These are phyloP conservation scores for Polyommatus iphigenia DNA, from an alignment of 2,888 invertebrate species.

Conservation along the genomic window DNA sequence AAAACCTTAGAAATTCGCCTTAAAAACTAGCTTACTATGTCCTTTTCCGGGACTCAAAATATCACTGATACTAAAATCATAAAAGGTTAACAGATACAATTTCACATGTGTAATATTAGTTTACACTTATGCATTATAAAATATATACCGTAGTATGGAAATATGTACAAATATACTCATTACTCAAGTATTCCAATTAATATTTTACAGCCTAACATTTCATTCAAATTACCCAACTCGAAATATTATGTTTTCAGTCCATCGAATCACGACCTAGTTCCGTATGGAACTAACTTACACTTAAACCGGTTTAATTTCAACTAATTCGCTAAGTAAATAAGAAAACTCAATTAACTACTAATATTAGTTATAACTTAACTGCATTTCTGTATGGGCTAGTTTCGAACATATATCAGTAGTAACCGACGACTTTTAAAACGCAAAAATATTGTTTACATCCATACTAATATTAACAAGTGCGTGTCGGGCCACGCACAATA, in stretches of 20 bases:
- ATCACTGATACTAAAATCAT: no score
- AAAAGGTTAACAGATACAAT: no score
- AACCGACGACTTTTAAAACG: not conserved
- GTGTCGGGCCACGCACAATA: no score
- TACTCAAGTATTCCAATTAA: constrained; percentile 13
- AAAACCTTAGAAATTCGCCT: no score
- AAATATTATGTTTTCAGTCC: constrained; percentile 22
- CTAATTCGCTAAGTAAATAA: constrained; percentile 31
- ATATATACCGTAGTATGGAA: no score
- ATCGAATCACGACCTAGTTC: constrained; percentile 16
- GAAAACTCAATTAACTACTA: constrained; percentile 27
- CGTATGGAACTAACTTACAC: constrained; percentile 10
- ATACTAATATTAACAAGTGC: no score
- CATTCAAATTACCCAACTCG: not conserved
- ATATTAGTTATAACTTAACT: constrained; percentile 22
- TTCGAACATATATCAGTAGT: not conserved
- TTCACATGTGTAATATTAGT: no score
- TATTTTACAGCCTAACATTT: not conserved
- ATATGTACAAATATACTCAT: not conserved
- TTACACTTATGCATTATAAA: no score
- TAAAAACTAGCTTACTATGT: no score
- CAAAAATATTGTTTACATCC: not conserved
- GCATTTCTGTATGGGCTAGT: constrained; percentile 6
- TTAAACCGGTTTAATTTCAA: constrained; percentile 21
- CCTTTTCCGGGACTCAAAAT: no score